phyloP scores from a whole-genome alignment of 2,888 invertebrate genomes.

The Lochmaea crataegi region DNA sequence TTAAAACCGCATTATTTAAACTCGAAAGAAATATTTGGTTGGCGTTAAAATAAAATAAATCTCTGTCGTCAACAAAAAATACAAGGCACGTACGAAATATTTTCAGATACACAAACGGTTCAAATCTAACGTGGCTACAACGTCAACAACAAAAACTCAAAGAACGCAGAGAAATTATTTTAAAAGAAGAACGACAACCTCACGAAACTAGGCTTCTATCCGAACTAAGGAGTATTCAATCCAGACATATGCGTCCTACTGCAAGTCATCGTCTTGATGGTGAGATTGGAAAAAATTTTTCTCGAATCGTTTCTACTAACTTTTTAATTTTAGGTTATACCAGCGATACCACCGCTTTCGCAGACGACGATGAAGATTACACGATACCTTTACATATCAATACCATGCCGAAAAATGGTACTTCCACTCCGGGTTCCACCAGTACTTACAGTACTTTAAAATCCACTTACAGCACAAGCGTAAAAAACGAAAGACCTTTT shows the following conservation, averaged over 20 bases:
- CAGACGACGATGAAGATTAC: constrained; percentile 80
- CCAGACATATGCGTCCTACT: constrained; percentile 62
- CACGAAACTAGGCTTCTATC: constrained; percentile 74
- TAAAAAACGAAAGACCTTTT: constrained; percentile 71
- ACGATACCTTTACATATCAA: constrained; percentile 78
- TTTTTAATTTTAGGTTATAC: constrained; percentile 11
- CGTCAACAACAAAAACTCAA: constrained; percentile 85
- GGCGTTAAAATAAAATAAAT: background rate
- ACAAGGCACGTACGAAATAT: background rate
- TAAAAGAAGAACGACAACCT: constrained; percentile 78
- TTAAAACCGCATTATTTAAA: background rate
- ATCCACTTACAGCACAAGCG: constrained; percentile 54
- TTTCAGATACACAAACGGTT: constrained; percentile 57
- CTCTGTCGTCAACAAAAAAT: too few species aligned
- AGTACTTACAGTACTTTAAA: constrained; percentile 51
- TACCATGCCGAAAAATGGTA: constrained; percentile 63
- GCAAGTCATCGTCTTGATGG: constrained; percentile 74
- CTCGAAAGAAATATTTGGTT: background rate
- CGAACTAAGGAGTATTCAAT: constrained; percentile 69
- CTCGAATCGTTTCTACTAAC: too few species aligned
- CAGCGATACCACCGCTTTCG: constrained; percentile 82
- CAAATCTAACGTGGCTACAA: constrained; percentile 80
- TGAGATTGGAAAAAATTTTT: constrained; percentile 61
- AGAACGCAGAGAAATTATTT: constrained; percentile 79
- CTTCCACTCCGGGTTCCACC: constrained; percentile 50